phyloP scores from a whole-genome alignment of 2,888 invertebrate species.

The Adela reaumurella region DNA sequence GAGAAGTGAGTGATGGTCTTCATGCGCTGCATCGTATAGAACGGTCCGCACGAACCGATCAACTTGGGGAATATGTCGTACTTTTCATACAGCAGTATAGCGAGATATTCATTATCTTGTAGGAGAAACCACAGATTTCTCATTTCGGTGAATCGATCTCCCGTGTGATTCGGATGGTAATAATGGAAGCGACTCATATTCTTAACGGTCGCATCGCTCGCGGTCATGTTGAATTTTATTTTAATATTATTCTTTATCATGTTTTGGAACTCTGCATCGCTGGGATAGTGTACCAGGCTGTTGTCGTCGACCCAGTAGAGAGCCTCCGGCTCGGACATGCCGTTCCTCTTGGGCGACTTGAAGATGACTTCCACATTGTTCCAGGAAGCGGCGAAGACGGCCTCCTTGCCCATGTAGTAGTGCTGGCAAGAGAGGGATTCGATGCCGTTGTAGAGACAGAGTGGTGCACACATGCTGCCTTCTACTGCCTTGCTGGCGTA shows the following conservation, averaged over 20 bases:
- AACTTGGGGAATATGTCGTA: slow-evolving; percentile 62
- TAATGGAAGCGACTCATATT: slow-evolving; percentile 40
- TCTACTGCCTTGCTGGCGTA: slow-evolving; percentile 51
- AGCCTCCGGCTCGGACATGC: slow-evolving; percentile 31
- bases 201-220: slow-evolving; percentile 42
- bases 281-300: slow-evolving; percentile 42
- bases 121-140: slow-evolving; percentile 61
- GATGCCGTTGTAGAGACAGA: slow-evolving; percentile 54
- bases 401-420: slow-evolving; percentile 58
- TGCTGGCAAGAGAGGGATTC: slow-evolving; percentile 58
- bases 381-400: slow-evolving; percentile 59
- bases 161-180: slow-evolving; percentile 30
- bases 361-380: slow-evolving; percentile 55
- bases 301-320: slow-evolving; percentile 36
- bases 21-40: slow-evolving; percentile 63
- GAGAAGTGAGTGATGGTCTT: slow-evolving; percentile 51
- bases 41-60: slow-evolving; percentile 63
- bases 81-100: slow-evolving; percentile 56
- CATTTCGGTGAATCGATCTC: slow-evolving; percentile 47
- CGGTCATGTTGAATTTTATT: slow-evolving; percentile 50
- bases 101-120: slow-evolving; percentile 65
- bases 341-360: slow-evolving; percentile 42
- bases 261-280: slow-evolving; percentile 46
- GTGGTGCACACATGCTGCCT: slow-evolving; percentile 60
- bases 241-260: slow-evolving; percentile 49